Base-by-base conservation (phyloP, 2,113 vertebrate genomes). In the Vombatus ursinus region DNA sequence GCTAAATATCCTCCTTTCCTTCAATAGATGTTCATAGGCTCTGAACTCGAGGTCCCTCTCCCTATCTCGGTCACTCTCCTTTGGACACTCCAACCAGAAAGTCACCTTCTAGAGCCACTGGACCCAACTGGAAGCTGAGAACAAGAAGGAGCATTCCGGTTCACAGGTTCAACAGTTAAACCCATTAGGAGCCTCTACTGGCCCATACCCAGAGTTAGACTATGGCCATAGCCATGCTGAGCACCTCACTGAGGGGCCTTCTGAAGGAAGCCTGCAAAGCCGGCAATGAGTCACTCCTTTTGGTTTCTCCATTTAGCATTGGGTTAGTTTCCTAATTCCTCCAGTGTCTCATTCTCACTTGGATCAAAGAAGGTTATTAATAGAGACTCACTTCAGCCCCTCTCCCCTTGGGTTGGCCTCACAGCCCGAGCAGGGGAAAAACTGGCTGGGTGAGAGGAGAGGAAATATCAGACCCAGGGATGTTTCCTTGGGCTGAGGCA, bases 31-130 rank as follows among this genome's bases (percentile, higher is more conserved):
- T 16, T 44, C 68, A 77, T 1, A 77, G 37, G 61, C 44, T 8
- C 19, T n/a, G 68, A 44, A 19, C 68, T 44, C 7, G 16, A 77
- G 68, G 68, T n/a, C n/a, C n/a, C n/a, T n/a, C n/a, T n/a, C n/a
- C n/a, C n/a, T n/a, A n/a, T n/a, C n/a, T n/a, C n/a, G n/a, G n/a
- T 31, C 5, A 8, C 25, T 44, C 54, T 57, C 28, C 68, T 77
- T 77, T 77, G 37, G 37, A 7, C 3, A 0, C 16, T 0, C 68
- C 16, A n/a, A 3, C 14, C 22, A 22, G 37, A 1, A 14, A 12
- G 23, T 28, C 54, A 11, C 2, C 54, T 61, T 0, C 11, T 10
- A n/a, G 61, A 37, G 61, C 31, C 61, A 77, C 37, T 19, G 37
- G 68, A 44, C 37, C 31, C 16, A 2, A 22, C 37, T n/a, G 68